Evolutionary conservation across 2,113 vertebrate genomes (phyloP).

Genomic region (Lipotes vexillifer): DNA sequence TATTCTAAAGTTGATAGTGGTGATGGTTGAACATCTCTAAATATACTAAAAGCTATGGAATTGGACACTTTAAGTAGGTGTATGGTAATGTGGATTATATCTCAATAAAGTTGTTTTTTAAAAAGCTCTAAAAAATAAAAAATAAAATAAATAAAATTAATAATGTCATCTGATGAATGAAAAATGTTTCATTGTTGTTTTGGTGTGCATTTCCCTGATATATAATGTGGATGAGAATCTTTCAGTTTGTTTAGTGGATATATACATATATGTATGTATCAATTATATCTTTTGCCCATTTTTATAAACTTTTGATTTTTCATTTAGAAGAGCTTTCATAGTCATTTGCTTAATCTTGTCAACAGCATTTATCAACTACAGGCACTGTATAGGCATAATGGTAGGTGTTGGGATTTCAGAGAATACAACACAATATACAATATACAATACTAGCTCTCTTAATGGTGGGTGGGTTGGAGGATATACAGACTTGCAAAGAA

Average conservation of each 20-base stretch:
- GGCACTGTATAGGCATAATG: neutral
- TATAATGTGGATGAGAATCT: neutral
- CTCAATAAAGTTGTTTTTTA: no score
- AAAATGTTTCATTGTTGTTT: slow-evolving; percentile 9
- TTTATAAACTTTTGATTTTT: neutral
- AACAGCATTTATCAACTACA: neutral
- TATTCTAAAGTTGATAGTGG: no score
- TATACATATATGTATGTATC: neutral
- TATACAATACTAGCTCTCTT: neutral
- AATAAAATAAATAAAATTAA: neutral
- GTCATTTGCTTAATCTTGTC: neutral
- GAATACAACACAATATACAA: neutral
- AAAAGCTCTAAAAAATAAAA: neutral
- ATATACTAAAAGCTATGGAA: no score
- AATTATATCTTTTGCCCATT: neutral
- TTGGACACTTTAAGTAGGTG: no score
- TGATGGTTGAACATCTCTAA: no score
- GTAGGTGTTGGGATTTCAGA: neutral
- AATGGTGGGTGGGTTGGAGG: neutral
- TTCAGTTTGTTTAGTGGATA: neutral
- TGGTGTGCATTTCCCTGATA: neutral
- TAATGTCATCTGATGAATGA: neutral
- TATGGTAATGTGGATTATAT: no score
- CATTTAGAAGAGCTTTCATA: neutral
- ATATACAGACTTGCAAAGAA: neutral